Evolutionary conservation across 2,113 vertebrate species (phyloP).

Genomic region (Emydura subglobosa): DNA sequence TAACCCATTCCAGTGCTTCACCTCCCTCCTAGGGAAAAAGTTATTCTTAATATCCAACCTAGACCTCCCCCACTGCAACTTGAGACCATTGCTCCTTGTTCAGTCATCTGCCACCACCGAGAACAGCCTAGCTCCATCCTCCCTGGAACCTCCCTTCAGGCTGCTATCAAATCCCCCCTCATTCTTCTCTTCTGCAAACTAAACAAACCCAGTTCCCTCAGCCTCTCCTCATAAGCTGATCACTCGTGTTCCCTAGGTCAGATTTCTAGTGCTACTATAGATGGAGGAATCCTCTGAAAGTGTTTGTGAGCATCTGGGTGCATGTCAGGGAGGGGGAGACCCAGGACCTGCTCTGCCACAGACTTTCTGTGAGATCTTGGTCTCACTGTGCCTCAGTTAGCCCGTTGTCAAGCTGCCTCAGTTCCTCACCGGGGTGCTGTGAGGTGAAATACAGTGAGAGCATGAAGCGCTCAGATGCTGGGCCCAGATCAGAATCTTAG

Average conservation of each 20-base stretch:
- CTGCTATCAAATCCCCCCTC: too few relatives aligned
- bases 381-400: not conserved
- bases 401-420: not conserved
- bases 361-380: not conserved
- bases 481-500: not conserved
- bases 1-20: too few relatives aligned
- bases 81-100: too few relatives aligned
- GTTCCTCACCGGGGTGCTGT: not conserved
- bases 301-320: not conserved
- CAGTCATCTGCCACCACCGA: too few relatives aligned
- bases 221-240: not conserved
- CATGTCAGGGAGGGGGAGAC: not conserved
- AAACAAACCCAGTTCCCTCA: too few relatives aligned
- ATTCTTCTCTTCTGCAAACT: too few relatives aligned
- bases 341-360: not conserved
- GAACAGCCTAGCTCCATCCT: too few relatives aligned
- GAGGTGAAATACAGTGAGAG: not conserved
- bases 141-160: too few relatives aligned
- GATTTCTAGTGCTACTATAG: rapidly evolving
- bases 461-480: not conserved
- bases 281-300: not conserved
- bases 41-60: too few relatives aligned
- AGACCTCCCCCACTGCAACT: too few relatives aligned
- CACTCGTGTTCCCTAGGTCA: not conserved
- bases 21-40: too few relatives aligned